Base-by-base conservation (phyloP, 2,113 vertebrate species). In the Clarias gariepinus region DNA sequence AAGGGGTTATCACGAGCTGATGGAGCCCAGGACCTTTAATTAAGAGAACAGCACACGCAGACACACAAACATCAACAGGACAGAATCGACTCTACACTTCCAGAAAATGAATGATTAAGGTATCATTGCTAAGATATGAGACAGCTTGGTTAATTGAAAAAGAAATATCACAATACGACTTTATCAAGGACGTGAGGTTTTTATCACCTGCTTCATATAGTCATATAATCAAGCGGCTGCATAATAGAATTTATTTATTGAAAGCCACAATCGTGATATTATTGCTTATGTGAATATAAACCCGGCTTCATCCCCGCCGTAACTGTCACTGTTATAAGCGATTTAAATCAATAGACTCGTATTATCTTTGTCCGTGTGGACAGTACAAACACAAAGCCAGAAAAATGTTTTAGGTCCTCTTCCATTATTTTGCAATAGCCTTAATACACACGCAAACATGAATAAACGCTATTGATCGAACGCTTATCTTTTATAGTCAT, bases 1-100 rank as follows among this genome's bases (percentile, higher is more conserved):
- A 96, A 97, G 55, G 97, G 90, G 91, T 97, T 96, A 91, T 97
- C 98, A 69, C 96, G 95, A 63, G 98, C 98, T 89, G 97, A 97
- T 0, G 98, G 98, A 91, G 95, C 95, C 98, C 98, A 99, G 86
- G 94, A 98, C 92, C 98, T 99, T 91, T 16, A 60, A 60, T 60
- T 60, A 80, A 90, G 88, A 88, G 28, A 92, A 68, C 87, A 61
- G 91, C 90, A 90, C 66, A 87, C 58, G 89, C 21, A 84, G 76
- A 33, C 57, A 68, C 30, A 81, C 18, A 60, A 12, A 85, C 83
- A 33, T 68, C 18, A 15, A 66, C 15, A 74, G 36, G 21, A 74
- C 4, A 19, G 23, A 15, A 53, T n/a, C 53, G 12, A 55, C 6
- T 77, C 21, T 52, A 25, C 19, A 28, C 13, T 16, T 78, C 28